Percentiles rank a stretch among this genome's conserved stretches.
phyloP scores from a whole-genome alignment of 2,888 invertebrate species.

The Glaucopsyche alexis region DNA sequence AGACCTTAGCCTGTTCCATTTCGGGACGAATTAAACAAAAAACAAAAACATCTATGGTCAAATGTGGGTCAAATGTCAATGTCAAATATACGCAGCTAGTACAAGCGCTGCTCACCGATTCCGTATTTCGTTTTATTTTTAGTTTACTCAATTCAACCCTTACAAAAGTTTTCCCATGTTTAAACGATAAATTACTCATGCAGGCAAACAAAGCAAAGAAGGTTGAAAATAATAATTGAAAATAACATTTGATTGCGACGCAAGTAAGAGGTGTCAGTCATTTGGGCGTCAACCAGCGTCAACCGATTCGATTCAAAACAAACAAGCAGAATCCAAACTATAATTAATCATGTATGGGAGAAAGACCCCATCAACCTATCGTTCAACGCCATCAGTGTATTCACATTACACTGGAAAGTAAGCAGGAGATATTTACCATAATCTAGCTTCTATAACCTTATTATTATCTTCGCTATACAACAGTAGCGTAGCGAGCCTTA shows the following conservation, averaged over 20 bases:
- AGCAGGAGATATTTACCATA: constrained; percentile 43
- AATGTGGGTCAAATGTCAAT: no score
- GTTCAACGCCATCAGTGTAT: constrained; percentile 92
- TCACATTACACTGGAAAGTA: constrained; percentile 90
- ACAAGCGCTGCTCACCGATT: no score
- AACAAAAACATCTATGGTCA: no score
- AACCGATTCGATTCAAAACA: constrained; percentile 36
- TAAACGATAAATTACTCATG: not conserved
- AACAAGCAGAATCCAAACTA: constrained; percentile 18
- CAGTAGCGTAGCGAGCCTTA: no score
- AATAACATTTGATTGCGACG: not conserved
- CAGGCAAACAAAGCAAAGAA: not conserved
- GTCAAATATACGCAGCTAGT: no score
- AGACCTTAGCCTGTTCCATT: no score
- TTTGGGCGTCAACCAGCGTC: constrained; percentile 37
- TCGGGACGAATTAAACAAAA: no score
- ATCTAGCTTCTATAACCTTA: not conserved
- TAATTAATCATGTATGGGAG: constrained; percentile 83
- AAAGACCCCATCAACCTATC: constrained; percentile 89
- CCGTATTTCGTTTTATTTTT: no score
- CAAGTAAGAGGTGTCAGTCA: not conserved
- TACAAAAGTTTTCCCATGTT: constrained; percentile 59
- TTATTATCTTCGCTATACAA: not conserved
- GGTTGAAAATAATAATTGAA: not conserved
- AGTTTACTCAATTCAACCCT: constrained; percentile 45